A percentile compares a stretch with the other conserved stretches of the same genome.
phyloP scores from a whole-genome alignment of 2,113 vertebrate genomes.

The Atlantisia rogersi region DNA sequence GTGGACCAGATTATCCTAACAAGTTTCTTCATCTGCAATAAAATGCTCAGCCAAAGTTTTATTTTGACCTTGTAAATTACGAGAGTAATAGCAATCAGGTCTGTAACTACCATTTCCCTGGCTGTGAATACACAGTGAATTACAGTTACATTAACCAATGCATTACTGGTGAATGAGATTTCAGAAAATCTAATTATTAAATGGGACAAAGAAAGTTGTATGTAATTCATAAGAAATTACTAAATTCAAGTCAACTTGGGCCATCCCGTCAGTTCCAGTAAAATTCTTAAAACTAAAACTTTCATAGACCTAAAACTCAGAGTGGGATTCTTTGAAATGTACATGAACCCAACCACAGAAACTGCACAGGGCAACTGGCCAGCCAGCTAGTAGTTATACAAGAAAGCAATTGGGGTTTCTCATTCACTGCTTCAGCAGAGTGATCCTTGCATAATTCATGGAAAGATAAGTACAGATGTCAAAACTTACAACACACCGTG shows the following conservation, averaged over 20 bases:
- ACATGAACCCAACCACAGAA: neutral
- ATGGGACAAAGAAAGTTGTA: neutral
- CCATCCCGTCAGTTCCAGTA: neutral
- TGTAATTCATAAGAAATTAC: neutral
- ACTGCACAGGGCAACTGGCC: neutral
- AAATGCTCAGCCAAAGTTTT: neutral
- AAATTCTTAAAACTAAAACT: neutral
- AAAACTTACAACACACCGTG: slow-evolving; percentile 33
- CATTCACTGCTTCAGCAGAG: slow-evolving; percentile 28
- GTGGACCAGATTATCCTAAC: neutral
- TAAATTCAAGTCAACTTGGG: neutral
- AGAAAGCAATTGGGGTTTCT: slow-evolving; percentile 32
- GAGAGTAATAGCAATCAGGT: neutral
- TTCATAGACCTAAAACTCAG: neutral
- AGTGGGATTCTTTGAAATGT: neutral
- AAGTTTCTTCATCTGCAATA: neutral
- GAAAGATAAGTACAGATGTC: slow-evolving; percentile 55
- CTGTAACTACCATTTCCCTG: neutral
- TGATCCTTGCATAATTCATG: slow-evolving; percentile 23
- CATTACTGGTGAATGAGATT: neutral
- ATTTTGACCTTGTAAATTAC: neutral
- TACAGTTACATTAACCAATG: neutral
- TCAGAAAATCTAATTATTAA: neutral
- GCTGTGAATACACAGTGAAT: neutral
- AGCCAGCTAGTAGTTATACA: slow-evolving; percentile 2